phyloP scores from a whole-genome alignment of 2,888 invertebrate species.

The Idaea biselata region DNA sequence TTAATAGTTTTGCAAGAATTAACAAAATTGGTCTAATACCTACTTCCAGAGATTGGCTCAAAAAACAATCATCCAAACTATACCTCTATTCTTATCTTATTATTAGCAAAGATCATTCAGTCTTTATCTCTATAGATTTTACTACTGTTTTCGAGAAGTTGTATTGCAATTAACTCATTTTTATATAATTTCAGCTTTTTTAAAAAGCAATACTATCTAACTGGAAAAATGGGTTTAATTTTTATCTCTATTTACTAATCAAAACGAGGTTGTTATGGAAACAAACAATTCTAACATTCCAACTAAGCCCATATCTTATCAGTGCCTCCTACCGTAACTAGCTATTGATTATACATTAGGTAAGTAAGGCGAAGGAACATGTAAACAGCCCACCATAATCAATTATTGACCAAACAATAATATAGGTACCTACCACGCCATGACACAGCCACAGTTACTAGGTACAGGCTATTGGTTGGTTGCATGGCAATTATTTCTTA shows the following conservation, averaged over 20 bases:
- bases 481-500: background rate
- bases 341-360: background rate
- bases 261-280: background rate
- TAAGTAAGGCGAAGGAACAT: background rate
- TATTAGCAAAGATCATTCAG: no score
- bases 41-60: no score
- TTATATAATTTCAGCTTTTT: no score
- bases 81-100: no score
- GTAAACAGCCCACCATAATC: background rate
- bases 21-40: no score
- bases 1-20: no score
- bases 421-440: conserved; percentile 13
- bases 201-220: no score
- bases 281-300: background rate
- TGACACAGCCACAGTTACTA: background rate
- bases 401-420: background rate
- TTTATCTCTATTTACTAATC: background rate
- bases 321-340: background rate
- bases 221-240: no score
- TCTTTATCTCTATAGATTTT: background rate
- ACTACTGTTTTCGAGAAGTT: no score
- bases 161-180: no score
- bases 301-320: background rate
- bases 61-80: no score
- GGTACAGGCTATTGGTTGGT: background rate